A percentile compares a stretch with the other conserved stretches of the same genome.
Conservation (phyloP, 1,140 invertebrate genomes). For the Platyura marginata region DNA sequence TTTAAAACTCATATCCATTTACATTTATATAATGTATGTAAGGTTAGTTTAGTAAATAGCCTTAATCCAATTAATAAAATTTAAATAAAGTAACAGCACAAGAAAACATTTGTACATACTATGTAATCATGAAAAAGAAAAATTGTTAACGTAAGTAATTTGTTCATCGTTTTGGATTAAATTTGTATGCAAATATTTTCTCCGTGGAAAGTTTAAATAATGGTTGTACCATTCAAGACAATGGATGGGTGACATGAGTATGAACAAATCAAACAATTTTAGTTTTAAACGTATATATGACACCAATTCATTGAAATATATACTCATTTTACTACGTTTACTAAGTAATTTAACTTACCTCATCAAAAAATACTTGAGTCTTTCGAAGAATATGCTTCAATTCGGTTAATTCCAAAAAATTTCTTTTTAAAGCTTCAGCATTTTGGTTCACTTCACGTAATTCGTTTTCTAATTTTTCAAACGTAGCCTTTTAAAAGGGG, state of each 20-base stretch:
- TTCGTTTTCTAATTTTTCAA: constrained; percentile 91
- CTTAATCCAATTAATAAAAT: not conserved
- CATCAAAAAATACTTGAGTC: constrained; percentile 95
- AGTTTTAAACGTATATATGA: too few species aligned
- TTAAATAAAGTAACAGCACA: not conserved
- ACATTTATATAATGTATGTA: too few species aligned
- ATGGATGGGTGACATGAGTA: too few species aligned
- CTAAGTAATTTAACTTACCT: constrained; percentile 50
- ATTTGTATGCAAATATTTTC: too few species aligned
- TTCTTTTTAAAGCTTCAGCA: constrained; percentile 88
- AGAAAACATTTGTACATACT: not conserved
- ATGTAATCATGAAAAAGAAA: not conserved
- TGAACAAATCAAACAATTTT: too few species aligned
- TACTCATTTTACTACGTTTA: constrained; percentile 5
- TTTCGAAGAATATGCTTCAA: constrained; percentile 90
- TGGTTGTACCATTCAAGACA: too few species aligned
- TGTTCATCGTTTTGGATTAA: too few species aligned
- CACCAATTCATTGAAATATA: constrained; percentile 6
- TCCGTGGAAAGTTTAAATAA: too few species aligned
- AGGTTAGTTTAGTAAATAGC: too few species aligned
- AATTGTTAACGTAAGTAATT: not conserved
- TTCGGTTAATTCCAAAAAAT: constrained; percentile 90
- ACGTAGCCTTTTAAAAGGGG: constrained; percentile 75
- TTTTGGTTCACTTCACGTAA: constrained; percentile 95
- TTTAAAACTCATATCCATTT: too few species aligned